Evolutionary conservation across 1,140 invertebrate species (phyloP), one percentile per base, ranked within the genome.

Genomic region (Mamestra configurata): DNA sequence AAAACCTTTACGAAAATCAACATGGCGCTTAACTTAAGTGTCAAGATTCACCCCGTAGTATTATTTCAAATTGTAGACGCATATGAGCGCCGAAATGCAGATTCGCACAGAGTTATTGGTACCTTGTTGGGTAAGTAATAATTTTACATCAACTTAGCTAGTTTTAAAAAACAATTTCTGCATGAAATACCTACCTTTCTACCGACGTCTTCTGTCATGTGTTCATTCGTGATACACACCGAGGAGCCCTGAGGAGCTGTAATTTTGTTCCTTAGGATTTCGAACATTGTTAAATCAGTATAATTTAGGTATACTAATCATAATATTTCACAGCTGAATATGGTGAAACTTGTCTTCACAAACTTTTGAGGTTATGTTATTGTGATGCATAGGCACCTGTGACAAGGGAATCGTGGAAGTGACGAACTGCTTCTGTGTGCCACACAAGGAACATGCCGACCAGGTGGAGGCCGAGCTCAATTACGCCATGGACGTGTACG

Each of bases 41-140:
- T 99, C 40, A 98, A 98, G 94, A 97, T 99, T 83, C 99, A 99
- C 95, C 98, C 99, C 13, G 98, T 99, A 49, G 99, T 99, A 80
- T 97, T 99, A 89, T 99, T 99, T 95, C 98, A 98, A 96, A 98
- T 99, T 93, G 98, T 99, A 31, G 98, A 99, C 95, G 98, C 98
- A 7, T 99, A 98, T 86, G 99, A 99, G 94, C 96, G 99, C 78
- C 96, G 99, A 95, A 98, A 98, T 96, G 97, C 98, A 24, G 98
- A 99, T 92, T 98, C 98, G 18, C 97, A 98, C 85, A 96, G 99
- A 90, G 98, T 99, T 84, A 99, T 99, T 86, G 99, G 99, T 77
- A 99, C 99, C 51, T 96, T 99, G 79, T 94, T 99, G 82, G 99
- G 99, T 98, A 97, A 95, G 88, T 92, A 83, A 77, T 76, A 3